Evolutionary conservation across 2,113 vertebrate genomes (phyloP).

Genomic region (Tachuris rubrigastra): DNA sequence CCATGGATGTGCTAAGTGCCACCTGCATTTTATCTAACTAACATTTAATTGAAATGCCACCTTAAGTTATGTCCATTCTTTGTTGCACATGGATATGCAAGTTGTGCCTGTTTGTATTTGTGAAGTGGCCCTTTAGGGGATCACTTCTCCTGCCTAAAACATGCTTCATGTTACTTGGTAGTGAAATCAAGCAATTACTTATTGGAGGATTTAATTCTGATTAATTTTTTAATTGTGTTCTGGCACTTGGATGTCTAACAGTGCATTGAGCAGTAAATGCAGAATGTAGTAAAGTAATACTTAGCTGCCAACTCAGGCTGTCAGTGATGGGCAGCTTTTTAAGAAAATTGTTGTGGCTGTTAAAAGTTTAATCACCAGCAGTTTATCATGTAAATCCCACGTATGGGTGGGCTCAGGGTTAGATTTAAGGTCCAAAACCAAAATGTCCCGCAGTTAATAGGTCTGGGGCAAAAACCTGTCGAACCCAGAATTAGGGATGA

Average conservation of each 20-base stretch:
- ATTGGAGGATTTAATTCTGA: neutral
- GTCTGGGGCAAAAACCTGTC: neutral
- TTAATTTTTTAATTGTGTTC: neutral
- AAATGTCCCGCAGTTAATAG: neutral
- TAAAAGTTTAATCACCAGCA: neutral
- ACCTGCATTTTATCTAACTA: neutral
- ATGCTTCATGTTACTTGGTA: neutral
- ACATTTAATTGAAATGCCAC: neutral
- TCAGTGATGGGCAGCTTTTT: neutral
- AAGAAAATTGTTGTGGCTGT: neutral
- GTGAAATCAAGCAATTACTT: neutral
- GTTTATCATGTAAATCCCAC: neutral
- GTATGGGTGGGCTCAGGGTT: neutral
- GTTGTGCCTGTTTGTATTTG: neutral
- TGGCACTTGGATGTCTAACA: neutral
- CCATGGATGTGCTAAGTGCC: neutral
- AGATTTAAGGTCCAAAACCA: neutral
- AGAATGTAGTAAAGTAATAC: neutral
- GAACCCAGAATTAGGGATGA: neutral
- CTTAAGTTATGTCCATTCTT: neutral
- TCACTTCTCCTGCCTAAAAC: neutral
- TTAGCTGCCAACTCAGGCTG: neutral
- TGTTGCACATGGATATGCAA: neutral
- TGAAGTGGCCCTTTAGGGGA: neutral
- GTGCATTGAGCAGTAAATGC: neutral